Conservation (phyloP, 1,140 invertebrate genomes). For the Dolichoris vasculosae region DNA sequence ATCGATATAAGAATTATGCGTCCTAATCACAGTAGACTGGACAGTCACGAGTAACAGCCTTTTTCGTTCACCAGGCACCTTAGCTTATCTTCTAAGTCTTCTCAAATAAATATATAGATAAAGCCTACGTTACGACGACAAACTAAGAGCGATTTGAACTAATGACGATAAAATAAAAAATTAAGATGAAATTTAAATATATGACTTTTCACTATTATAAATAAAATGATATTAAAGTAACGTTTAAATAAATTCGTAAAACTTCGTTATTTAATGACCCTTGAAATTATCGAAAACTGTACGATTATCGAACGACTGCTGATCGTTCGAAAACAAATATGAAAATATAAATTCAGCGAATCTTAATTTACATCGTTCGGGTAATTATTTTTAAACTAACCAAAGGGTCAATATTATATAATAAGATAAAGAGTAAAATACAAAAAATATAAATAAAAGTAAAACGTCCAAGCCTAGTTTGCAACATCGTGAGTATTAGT, state of each 20-base stretch:
- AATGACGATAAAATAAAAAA: constrained; percentile 34
- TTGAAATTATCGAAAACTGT: not conserved
- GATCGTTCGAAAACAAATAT: not conserved
- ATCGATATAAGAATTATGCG: constrained; percentile 58
- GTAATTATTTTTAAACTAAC: constrained; percentile 30
- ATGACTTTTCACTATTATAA: constrained; percentile 39
- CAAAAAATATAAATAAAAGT: constrained; percentile 52
- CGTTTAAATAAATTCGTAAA: not conserved
- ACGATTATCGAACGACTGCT: not conserved
- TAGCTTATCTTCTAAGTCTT: constrained; percentile 62
- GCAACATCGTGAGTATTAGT: constrained; percentile 66
- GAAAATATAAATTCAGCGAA: not conserved
- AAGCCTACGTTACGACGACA: constrained; percentile 37
- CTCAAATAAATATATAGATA: constrained; percentile 64
- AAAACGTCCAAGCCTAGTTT: constrained; percentile 54
- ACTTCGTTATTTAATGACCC: not conserved
- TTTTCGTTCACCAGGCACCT: constrained; percentile 64
- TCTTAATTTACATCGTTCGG: constrained; percentile 37
- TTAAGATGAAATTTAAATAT: not conserved
- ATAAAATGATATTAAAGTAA: constrained; percentile 15
- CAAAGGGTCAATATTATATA: constrained; percentile 41
- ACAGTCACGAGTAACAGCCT: constrained; percentile 59
- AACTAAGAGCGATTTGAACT: constrained; percentile 24
- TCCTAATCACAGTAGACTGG: constrained; percentile 62
- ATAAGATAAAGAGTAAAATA: constrained; percentile 33